Evolutionary conservation across 1,140 invertebrate species (phyloP), one percentile per base, ranked within the genome.

Genomic region (Coptotermes formosanus): DNA sequence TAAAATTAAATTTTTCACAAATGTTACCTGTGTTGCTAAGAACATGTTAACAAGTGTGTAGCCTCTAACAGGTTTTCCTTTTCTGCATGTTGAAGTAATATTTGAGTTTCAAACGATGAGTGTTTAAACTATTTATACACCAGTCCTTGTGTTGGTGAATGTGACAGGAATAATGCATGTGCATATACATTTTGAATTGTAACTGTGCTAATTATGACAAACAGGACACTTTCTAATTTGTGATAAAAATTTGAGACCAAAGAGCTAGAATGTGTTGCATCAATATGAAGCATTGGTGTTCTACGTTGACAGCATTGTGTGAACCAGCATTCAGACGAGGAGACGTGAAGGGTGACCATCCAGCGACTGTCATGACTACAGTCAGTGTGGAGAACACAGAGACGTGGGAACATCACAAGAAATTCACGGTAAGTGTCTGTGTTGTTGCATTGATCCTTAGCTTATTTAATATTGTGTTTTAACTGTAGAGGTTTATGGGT

Each of bases 401-500:
- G 88, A 91, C 91, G 16, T 90, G 91, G 90, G 91, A 92, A 87
- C 91, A 91, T 85, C 85, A 92, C 83, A 92, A 92, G 87, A 93
- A 92, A 89, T 92, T 90, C 88, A 92, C 92, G n/a, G 91, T 92
- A 87, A 89, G 89, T 89, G 38, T 86, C 52, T 86, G 52, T 55
- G 19, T 55, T 55, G 52, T 2, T 55, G 52, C 3, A 55, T 55
- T 55, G 14, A 21, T 55, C 19, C 6, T 8, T 55, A 55, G 52
- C 14, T 55, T 44, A 32, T 85, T 85, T 38, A 43, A 82, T 14
- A 86, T 14, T 82, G 23, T 75, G 32, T 48, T 48, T 32, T 75
- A 44, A 84, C 32, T 45, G 14, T 19, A 55, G 14, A 55, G 52
- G 52, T 55, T 55, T 55, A 55, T 55, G 14, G 19, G 19, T 55